These are phyloP conservation scores for Amphimallon solstitiale DNA, from an alignment of 2,888 invertebrate species.

Conservation along the genomic window DNA sequence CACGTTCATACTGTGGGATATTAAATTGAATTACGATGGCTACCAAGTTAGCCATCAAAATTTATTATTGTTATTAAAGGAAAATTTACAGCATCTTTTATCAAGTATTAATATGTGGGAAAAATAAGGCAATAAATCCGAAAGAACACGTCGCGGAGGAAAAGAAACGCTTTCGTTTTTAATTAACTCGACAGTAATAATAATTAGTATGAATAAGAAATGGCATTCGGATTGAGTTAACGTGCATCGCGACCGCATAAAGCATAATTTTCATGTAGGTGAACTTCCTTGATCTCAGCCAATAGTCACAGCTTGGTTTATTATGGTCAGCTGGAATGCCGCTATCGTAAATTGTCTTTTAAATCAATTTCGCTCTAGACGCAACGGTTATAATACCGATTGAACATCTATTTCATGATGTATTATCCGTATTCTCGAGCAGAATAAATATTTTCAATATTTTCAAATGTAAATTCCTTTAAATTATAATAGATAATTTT, in stretches of 20 bases:
- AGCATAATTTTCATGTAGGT: constrained; percentile 33
- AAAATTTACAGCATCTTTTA: constrained; percentile 33
- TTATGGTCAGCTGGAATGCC: constrained; percentile 14
- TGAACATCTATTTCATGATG: no score
- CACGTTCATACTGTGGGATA: not conserved
- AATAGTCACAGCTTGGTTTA: constrained; percentile 6
- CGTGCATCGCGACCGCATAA: constrained; percentile 17
- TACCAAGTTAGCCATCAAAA: constrained; percentile 20
- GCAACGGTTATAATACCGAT: no score
- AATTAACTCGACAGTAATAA: constrained; percentile 34
- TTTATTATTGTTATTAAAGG: constrained; percentile 37
- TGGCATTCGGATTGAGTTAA: constrained; percentile 29
- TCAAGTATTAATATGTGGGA: constrained; percentile 39
- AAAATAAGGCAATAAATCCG: constrained; percentile 36
- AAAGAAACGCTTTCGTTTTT: constrained; percentile 34
- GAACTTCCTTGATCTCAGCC: constrained; percentile 1
- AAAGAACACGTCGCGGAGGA: not conserved
- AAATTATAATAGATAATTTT: not conserved
- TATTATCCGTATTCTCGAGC: no score
- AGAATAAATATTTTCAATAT: no score
- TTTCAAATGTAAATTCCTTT: not conserved
- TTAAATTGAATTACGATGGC: constrained; percentile 9
- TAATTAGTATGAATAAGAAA: constrained; percentile 27
- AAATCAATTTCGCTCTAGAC: constrained; percentile 16
- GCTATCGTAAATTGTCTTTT: constrained; percentile 31